A percentile compares a stretch with the other conserved stretches of the same genome.
Conservation (phyloP, 2,797 vertebrate genomes). For the Sebastes nivosus region DNA sequence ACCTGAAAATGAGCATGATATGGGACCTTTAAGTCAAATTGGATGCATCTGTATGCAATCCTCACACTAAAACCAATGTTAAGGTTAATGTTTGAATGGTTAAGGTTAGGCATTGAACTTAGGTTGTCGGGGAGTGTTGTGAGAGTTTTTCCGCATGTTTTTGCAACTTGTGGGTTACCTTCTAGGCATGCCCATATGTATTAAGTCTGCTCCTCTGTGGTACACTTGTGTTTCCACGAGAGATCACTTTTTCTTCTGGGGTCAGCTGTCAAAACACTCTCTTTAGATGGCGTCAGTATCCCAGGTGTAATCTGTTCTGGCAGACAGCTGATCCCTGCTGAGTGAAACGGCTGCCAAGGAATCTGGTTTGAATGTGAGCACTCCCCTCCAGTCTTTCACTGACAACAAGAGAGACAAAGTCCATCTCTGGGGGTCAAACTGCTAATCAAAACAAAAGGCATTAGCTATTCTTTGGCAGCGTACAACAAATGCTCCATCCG, state of each 20-base stretch:
- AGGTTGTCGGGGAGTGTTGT: no score
- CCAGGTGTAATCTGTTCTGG: slow-evolving; percentile 64
- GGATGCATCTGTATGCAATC: background rate
- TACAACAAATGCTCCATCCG: slow-evolving; percentile 31
- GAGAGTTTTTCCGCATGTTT: no score
- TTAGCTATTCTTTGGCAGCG: slow-evolving; percentile 40
- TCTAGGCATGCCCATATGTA: background rate
- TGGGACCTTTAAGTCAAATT: background rate
- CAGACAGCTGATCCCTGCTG: slow-evolving; percentile 66
- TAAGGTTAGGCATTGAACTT: no score
- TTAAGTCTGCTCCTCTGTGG: slow-evolving; percentile 14
- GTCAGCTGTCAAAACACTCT: slow-evolving; percentile 63
- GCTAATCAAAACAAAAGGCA: slow-evolving; percentile 72
- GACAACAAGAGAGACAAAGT: slow-evolving; percentile 53
- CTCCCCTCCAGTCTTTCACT: slow-evolving; percentile 47
- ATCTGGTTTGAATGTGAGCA: slow-evolving; percentile 65
- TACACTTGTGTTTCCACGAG: slow-evolving; percentile 13
- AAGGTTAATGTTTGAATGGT: background rate
- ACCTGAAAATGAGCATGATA: no score
- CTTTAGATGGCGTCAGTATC: slow-evolving; percentile 47
- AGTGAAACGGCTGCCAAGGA: slow-evolving; percentile 65
- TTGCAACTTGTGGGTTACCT: no score
- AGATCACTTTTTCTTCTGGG: slow-evolving; percentile 32
- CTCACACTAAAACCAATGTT: background rate
- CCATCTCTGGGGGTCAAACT: slow-evolving; percentile 68